These are phyloP conservation scores for Encarsia formosa DNA, from an alignment of 2,888 invertebrate species.

Conservation along the genomic window DNA sequence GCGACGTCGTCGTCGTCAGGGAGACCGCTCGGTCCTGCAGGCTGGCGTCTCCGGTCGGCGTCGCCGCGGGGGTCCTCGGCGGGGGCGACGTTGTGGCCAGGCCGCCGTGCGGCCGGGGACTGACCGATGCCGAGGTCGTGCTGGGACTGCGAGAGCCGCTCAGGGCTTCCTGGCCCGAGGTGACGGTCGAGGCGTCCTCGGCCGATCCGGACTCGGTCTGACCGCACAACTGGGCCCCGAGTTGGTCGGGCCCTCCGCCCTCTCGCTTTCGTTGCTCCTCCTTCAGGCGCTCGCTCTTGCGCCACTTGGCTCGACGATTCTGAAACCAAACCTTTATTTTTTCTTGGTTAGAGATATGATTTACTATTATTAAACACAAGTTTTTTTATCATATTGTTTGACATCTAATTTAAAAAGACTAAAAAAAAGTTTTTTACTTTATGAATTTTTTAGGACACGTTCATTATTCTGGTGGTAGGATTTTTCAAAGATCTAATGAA, in stretches of 20 bases:
- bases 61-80: conserved; percentile 47
- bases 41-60: conserved; percentile 22
- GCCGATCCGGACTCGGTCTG: not conserved
- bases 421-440: too few relatives aligned
- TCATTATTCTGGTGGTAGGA: too few relatives aligned
- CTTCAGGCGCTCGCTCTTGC: conserved; percentile 86
- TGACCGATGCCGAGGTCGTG: conserved; percentile 49
- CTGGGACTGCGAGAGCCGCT: conserved; percentile 47
- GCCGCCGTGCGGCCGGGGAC: conserved; percentile 53
- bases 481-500: too few relatives aligned
- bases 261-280: conserved; percentile 85
- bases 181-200: conserved; percentile 12
- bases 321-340: conserved; percentile 85
- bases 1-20: too few relatives aligned
- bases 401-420: too few relatives aligned
- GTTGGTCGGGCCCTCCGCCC: conserved; percentile 55
- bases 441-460: too few relatives aligned
- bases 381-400: too few relatives aligned
- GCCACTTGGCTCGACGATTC: conserved; percentile 88
- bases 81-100: conserved; percentile 45
- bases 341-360: too few relatives aligned
- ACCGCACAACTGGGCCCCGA: conserved; percentile 35
- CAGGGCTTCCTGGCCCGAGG: conserved; percentile 28
- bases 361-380: too few relatives aligned
- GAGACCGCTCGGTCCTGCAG: conserved; percentile 5